Evolutionary conservation across 2,888 invertebrate genomes (phyloP), one percentile per base, ranked within the genome.

Genomic region (Petrolisthes manimaculis): DNA sequence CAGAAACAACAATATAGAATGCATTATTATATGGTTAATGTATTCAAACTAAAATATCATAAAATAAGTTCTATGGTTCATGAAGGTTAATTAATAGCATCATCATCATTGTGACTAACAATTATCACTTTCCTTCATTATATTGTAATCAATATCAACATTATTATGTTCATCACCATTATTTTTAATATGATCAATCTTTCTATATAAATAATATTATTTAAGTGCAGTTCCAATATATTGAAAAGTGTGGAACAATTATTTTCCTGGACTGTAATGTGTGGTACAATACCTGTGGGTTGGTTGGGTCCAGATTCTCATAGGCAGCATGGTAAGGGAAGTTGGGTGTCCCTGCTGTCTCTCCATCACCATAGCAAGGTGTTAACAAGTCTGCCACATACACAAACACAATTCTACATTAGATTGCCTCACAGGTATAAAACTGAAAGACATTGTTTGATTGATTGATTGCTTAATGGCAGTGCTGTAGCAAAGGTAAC

Each of bases 321-420:
- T 89, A 89, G n/a, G 89, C 89, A 75, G 89, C 89, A 12, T 89
- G 89, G 83, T 77, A 86, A 18, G 89, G 89, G 24, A 75, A 89
- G 18, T 86, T 85, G n/a, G 89, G 85, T 6, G 89, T 89, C 18
- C 89, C 89, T 4, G 89, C 21, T 24, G 82, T 89, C 61, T 81
- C 18, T 5, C 85, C 89, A 18, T 89, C 89, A 14, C 89, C 89
- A 56, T 86, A 89, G 55, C 89, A 89, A 6, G 89, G 89, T 3
- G 89, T 89, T 18, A 89, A 24, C n/a, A 89, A 71, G 67, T 89
- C 89, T 89, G 83, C 4, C 37, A 37, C 37, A 37, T 37, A 37
- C 37, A 37, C 37, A 37, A 37, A 37, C 37, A 37, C 37, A 37
- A 37, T 37, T 37, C 37, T 37, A 37, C 37, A 37, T 37, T 37